Evolutionary conservation across 1,140 invertebrate species (phyloP), one percentile per base, ranked within the genome.

Genomic region (Meloidogyne floridensis): DNA sequence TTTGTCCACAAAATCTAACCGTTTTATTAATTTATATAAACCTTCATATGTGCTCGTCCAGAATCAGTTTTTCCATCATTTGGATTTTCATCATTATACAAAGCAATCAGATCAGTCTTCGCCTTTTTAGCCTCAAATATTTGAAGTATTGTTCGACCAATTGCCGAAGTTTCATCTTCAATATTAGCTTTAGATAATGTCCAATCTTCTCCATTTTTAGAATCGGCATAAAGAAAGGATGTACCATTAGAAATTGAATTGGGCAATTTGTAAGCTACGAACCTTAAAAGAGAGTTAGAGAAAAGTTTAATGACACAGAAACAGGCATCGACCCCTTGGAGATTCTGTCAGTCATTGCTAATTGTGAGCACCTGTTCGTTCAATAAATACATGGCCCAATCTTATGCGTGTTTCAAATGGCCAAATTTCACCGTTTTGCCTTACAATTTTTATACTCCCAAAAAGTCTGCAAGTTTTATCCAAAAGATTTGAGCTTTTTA

Each of bases 71-170:
- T 85, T n/a, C 76, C 76, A 42, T 56, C 71, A 18, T 80, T 77
- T 11, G 84, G 84, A 70, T 85, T 69, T 65, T 85, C 85, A 59
- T 85, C 84, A 75, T 85, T 85, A 70, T 85, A 85, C 6, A 86
- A n/a, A 15, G 81, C 85, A 74, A 79, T 80, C 71, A 85, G 77
- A 56, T 87, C 74, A 2, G 59, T 74, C 84, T 85, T 86, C 13
- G 77, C 70, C 5, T 51, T 76, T 75, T 86, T 86, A 3, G 83
- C 82, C 13, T 51, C 56, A 54, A 84, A 84, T 4, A 84, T 18
- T 83, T 84, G 84, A 13, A 69, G 65, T 3, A 86, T 56, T 18
- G 84, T 84, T 15, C 54, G 51, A 8, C 79, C 84, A 75, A 84
- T 86, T 3, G 83, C 80, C 43, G 56, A 70, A 2, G 43, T 72